Evolutionary conservation across 2,797 vertebrate genomes (phyloP).

Genomic region (Phataginus tricuspis): DNA sequence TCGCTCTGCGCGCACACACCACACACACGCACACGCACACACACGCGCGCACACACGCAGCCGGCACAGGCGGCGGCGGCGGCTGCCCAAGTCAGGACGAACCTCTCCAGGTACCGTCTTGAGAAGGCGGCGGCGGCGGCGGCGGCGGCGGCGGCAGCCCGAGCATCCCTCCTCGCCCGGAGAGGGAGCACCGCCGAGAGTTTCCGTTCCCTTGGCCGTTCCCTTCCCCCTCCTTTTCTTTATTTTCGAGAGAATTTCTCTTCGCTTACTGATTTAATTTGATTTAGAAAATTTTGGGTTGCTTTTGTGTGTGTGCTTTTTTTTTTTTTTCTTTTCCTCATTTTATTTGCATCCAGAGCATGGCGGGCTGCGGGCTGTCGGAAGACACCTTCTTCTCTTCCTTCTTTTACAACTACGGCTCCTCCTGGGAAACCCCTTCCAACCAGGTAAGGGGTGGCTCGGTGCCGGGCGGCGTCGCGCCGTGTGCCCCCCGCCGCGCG

Average conservation of each 20-base stretch:
- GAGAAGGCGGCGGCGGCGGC: slow-evolving; percentile 63
- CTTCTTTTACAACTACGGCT: slow-evolving; percentile 94
- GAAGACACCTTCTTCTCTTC: slow-evolving; percentile 94
- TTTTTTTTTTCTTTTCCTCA: slow-evolving; percentile 54
- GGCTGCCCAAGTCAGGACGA: slow-evolving; percentile 81
- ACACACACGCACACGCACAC: slow-evolving; percentile 71
- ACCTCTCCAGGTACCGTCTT: slow-evolving; percentile 77
- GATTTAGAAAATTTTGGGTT: slow-evolving; percentile 74
- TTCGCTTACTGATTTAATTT: slow-evolving; percentile 74
- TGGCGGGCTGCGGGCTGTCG: slow-evolving; percentile 93
- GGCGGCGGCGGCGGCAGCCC: slow-evolving; percentile 68
- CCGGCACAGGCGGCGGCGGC: slow-evolving; percentile 75
- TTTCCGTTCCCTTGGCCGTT: slow-evolving; percentile 71
- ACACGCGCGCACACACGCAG: slow-evolving; percentile 76
- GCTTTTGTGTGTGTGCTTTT: slow-evolving; percentile 73
- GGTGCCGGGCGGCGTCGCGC: slow-evolving; percentile 68
- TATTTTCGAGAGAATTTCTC: slow-evolving; percentile 75
- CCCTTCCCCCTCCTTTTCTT: slow-evolving; percentile 75
- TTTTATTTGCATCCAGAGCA: slow-evolving; percentile 87
- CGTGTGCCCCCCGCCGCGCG: slow-evolving; percentile 68
- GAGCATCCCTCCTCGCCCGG: slow-evolving; percentile 67
- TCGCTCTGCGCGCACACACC: slow-evolving; percentile 74
- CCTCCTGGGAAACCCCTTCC: slow-evolving; percentile 95
- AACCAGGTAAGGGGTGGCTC: slow-evolving; percentile 92
- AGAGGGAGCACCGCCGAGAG: slow-evolving; percentile 75